phyloP scores from a whole-genome alignment of 35 echinoderm and acorn worm genomes.

The Heliocidaris erythrogramma region DNA sequence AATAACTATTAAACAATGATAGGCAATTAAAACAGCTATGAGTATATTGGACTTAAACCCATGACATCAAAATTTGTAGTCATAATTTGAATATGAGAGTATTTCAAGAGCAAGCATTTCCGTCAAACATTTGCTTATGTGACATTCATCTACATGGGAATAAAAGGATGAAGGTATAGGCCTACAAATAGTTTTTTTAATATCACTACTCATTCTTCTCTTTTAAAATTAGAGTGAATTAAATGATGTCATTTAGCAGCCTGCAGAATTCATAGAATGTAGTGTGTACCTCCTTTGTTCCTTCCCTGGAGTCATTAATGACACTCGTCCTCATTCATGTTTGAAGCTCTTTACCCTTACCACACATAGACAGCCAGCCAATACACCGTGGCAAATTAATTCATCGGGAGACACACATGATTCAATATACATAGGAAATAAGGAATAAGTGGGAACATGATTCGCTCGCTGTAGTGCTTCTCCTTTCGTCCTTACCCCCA shows the following conservation, averaged over 20 bases:
- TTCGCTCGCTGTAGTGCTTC: neutral
- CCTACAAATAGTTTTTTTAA: too few species aligned
- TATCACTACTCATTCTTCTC: neutral
- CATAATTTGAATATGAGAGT: too few species aligned
- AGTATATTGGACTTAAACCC: too few species aligned
- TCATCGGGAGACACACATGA: slow-evolving; percentile 15
- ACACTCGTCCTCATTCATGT: neutral
- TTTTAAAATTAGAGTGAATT: neutral
- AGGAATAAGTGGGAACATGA: slow-evolving; percentile 5
- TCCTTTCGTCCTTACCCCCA: neutral
- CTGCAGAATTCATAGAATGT: neutral
- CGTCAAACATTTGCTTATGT: too few species aligned
- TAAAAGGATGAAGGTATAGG: too few species aligned
- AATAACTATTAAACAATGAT: neutral
- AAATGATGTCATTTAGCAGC: neutral
- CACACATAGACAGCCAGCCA: neutral
- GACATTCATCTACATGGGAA: too few species aligned
- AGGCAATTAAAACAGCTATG: neutral
- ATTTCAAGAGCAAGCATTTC: too few species aligned
- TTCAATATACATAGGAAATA: slow-evolving; percentile 19
- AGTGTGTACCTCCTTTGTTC: neutral
- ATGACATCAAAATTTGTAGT: too few species aligned
- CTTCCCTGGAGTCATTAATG: neutral
- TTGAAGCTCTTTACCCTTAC: neutral
- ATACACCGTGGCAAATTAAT: neutral